Conservation (phyloP, 2,888 invertebrate species). For the Antheraea yamamai region DNA sequence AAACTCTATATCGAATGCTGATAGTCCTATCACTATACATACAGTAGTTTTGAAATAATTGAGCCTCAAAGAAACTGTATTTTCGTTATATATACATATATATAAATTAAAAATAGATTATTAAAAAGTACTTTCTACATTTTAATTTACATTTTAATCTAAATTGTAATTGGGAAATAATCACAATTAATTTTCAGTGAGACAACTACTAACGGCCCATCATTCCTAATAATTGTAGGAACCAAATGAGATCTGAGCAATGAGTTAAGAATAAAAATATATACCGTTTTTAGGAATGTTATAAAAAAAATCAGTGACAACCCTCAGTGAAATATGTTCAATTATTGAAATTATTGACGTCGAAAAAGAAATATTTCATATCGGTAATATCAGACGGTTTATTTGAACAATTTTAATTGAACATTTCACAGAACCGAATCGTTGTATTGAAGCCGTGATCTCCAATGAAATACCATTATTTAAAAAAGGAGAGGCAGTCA, state of each 20-base stretch:
- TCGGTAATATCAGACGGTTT: not conserved
- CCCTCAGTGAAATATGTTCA: conserved; percentile 41
- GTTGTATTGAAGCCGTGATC: not conserved
- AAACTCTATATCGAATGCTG: no score
- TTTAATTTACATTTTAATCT: no score
- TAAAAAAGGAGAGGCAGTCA: not conserved
- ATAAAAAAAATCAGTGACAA: conserved; percentile 23
- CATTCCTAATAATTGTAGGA: no score
- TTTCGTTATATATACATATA: no score
- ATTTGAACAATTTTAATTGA: not conserved
- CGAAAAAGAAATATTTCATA: not conserved
- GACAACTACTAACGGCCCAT: no score
- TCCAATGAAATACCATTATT: not conserved
- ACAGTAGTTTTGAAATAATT: no score
- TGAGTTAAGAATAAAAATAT: conserved; percentile 13
- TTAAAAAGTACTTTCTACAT: no score
- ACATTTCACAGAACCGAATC: not conserved
- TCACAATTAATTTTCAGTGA: no score
- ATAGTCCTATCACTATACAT: no score
- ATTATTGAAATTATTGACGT: conserved; percentile 48
- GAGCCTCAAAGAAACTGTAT: no score
- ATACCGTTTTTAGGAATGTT: not conserved
- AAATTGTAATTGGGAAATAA: no score
- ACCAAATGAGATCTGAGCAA: not conserved
- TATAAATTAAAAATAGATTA: no score